phyloP scores from a whole-genome alignment of 37 sponge, comb jelly and placozoan genomes.

The Dysidea cf. avara region DNA sequence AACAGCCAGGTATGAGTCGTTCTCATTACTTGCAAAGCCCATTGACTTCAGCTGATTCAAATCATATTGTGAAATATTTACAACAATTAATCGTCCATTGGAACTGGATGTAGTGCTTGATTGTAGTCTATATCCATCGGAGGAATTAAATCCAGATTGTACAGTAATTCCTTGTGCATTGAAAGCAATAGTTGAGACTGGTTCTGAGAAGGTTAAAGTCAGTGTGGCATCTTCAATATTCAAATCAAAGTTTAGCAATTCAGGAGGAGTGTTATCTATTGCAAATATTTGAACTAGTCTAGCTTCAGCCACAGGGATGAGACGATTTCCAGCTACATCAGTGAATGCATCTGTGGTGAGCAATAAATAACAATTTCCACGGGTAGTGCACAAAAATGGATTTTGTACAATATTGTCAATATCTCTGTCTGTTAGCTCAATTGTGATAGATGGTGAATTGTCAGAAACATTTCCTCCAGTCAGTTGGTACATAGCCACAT shows the following conservation, averaged over 20 bases:
- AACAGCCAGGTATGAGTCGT: conserved; percentile 60
- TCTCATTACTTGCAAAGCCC: conserved; percentile 35
- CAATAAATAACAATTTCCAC: conserved; percentile 77
- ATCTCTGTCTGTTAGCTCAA: conserved; percentile 62
- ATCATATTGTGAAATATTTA: conserved; percentile 62
- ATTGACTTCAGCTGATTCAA: conserved; percentile 67
- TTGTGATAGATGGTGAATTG: conserved; percentile 29
- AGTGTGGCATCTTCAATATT: conserved; percentile 51
- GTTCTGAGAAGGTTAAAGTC: conserved; percentile 76
- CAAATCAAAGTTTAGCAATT: conserved; percentile 64
- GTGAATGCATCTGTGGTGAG: conserved; percentile 42
- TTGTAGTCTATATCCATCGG: conserved; percentile 45
- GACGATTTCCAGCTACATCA: conserved; percentile 65
- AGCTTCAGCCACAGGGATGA: conserved; percentile 30
- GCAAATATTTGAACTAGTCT: conserved; percentile 52
- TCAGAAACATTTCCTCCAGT: conserved; percentile 40
- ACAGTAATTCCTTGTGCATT: conserved; percentile 54
- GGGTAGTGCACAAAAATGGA: conserved; percentile 66
- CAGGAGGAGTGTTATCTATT: conserved; percentile 60
- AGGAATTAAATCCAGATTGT: conserved; percentile 3
- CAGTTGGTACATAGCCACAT: conserved; percentile 21
- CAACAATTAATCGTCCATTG: conserved; percentile 40
- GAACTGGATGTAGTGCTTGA: conserved; percentile 42
- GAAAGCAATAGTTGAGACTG: conserved; percentile 55
- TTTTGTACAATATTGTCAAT: conserved; percentile 58